These are phyloP conservation scores for Diglossa brunneiventris DNA, from an alignment of 2,113 vertebrate species.

Conservation along the genomic window DNA sequence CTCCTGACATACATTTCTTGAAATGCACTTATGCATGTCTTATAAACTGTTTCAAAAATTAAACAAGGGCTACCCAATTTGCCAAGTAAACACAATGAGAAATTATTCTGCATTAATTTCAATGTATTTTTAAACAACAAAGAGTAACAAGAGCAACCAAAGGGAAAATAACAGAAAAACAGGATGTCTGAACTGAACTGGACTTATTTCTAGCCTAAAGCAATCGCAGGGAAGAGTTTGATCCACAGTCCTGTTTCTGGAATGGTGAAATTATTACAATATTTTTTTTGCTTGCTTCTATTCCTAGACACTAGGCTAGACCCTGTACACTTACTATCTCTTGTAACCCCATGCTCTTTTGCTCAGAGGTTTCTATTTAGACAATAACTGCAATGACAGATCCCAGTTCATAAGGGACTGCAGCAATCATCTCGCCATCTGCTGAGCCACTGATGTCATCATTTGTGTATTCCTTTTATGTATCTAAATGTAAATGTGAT, in stretches of 20 bases:
- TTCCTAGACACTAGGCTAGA: background rate
- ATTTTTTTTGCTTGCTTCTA: background rate
- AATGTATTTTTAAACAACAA: background rate
- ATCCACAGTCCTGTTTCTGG: background rate
- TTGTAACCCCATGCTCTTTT: background rate
- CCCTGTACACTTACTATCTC: background rate
- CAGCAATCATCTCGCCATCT: background rate
- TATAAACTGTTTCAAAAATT: background rate
- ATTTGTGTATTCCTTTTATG: background rate
- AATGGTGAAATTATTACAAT: background rate
- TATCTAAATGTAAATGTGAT: background rate
- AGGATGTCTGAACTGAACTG: background rate
- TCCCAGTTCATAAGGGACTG: background rate
- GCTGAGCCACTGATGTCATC: background rate
- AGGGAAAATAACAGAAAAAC: background rate
- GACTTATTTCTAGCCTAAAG: background rate
- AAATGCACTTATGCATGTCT: background rate
- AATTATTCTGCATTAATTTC: background rate
- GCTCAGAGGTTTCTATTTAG: background rate
- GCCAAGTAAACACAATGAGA: background rate
- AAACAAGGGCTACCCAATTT: background rate
- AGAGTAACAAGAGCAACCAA: background rate
- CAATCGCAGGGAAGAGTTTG: background rate
- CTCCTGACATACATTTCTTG: background rate
- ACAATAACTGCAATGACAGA: background rate